Conservation (phyloP, 2,888 invertebrate species). For the Dryococelus australis region DNA sequence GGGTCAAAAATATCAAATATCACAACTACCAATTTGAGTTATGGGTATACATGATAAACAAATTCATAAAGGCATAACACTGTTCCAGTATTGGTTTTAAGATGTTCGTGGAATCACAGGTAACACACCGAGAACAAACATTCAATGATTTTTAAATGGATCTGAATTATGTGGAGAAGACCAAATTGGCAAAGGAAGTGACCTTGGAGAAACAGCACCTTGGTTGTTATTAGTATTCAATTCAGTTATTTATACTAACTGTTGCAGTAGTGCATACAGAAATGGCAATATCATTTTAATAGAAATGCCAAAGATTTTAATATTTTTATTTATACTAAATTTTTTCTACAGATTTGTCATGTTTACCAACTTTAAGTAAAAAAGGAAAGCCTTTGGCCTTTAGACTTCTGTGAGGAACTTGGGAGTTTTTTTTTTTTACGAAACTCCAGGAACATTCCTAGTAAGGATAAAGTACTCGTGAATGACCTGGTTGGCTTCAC, state of each 20-base stretch:
- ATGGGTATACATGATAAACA: neutral
- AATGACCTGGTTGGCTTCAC: neutral
- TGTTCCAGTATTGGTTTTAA: neutral
- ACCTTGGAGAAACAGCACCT: neutral
- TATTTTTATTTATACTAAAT: neutral
- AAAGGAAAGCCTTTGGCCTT: neutral
- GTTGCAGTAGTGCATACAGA: neutral
- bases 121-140: neutral
- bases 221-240: neutral
- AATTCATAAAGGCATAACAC: neutral
- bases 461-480: neutral
- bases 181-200: neutral
- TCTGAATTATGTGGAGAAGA: neutral
- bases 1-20: neutral
- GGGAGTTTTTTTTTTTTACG: neutral
- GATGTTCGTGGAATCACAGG: neutral
- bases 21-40: neutral
- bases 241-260: neutral
- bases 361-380: constrained; percentile 16
- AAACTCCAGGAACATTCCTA: too few relatives aligned
- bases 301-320: neutral
- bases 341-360: neutral
- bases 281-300: neutral
- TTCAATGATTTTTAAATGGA: neutral
- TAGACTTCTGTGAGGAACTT: neutral